Evolutionary conservation across 2,888 invertebrate genomes (phyloP), one percentile per base, ranked within the genome.

Genomic region (Leptopilina drosophilae): DNA sequence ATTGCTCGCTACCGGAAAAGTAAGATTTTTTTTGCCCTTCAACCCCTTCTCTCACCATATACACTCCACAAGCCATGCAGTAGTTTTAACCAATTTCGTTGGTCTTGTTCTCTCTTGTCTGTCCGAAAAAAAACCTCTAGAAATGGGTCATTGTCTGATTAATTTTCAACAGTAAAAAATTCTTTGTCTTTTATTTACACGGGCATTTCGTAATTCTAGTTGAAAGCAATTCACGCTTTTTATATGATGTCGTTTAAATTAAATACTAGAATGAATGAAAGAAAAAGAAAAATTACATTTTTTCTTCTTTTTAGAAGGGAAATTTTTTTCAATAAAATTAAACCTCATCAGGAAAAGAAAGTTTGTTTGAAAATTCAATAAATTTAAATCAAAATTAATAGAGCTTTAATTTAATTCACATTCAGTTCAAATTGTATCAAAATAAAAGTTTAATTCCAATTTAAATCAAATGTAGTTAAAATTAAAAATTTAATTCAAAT

Each of bases 1-100:
- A 87, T 85, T 87, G 86, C 84, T 85, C 80, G 84, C 80, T 82
- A 80, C 84, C 82, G 83, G 82, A 82, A 85, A 84, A 81, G 81
- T 82, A 82, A 81, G 79, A 77, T 82, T 81, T 82, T 81, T 79
- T 80, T 65, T 49, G 11, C 49, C 49, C 49, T 42, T 42, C 42
- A 33, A 42, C 42, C 42, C 42, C 42, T 8, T 8, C 42, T 42
- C 42, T 42, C 33, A 1, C 42, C 42, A 42, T 33, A 33, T 33
- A 33, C 33, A 33, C 46, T 9, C 78, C 80, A 73, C 62, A 78
- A 77, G 79, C 77, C 15, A 4, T 49, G 9, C 49, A 76, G 76
- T 46, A 76, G 78, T 81, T 82, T 79, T 75, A 80, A 81, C 79
- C 79, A 82, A 82, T 81, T 82, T 81, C 78, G 77, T 62, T 65